phyloP scores from a whole-genome alignment of 2,888 invertebrate genomes.

The Drosophila robusta region DNA sequence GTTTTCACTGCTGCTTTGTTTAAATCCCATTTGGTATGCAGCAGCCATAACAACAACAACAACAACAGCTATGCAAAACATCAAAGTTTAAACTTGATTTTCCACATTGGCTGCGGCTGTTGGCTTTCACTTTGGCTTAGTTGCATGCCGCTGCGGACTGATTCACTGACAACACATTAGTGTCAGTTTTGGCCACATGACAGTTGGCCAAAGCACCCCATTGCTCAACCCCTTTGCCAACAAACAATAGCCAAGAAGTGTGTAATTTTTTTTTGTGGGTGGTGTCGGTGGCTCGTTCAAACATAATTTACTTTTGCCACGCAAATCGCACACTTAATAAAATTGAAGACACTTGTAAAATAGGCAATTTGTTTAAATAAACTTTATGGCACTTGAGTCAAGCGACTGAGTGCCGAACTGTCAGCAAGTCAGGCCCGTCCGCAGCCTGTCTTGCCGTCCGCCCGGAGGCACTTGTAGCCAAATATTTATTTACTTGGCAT shows the following conservation, averaged over 20 bases:
- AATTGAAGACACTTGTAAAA: slow-evolving; percentile 79
- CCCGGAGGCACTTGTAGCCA: slow-evolving; percentile 59
- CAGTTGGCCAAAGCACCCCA: slow-evolving; percentile 12
- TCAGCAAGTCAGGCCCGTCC: slow-evolving; percentile 16
- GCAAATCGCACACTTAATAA: slow-evolving; percentile 73
- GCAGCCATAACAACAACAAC: slow-evolving; percentile 19
- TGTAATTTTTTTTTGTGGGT: slow-evolving; percentile 1
- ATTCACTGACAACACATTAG: slow-evolving; percentile 53
- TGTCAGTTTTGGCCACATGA: slow-evolving; percentile 60
- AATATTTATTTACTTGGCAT: slow-evolving; percentile 67
- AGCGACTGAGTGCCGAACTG: slow-evolving; percentile 23
- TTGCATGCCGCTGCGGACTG: slow-evolving; percentile 43
- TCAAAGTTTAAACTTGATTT: slow-evolving; percentile 73
- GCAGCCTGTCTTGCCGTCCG: slow-evolving; percentile 1
- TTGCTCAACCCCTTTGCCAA: too few species aligned
- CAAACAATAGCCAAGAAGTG: background rate
- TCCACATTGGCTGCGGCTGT: slow-evolving; percentile 45
- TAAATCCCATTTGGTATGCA: slow-evolving; percentile 67
- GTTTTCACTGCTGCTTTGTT: slow-evolving; percentile 21
- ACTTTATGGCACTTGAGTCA: slow-evolving; percentile 75
- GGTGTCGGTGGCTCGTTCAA: slow-evolving; percentile 1
- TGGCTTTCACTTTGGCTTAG: slow-evolving; percentile 45
- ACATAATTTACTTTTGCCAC: slow-evolving; percentile 45
- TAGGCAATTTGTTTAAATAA: slow-evolving; percentile 81
- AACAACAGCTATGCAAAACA: slow-evolving; percentile 54